phyloP scores from a whole-genome alignment of 2,797 vertebrate species.

The Hydrophis major region DNA sequence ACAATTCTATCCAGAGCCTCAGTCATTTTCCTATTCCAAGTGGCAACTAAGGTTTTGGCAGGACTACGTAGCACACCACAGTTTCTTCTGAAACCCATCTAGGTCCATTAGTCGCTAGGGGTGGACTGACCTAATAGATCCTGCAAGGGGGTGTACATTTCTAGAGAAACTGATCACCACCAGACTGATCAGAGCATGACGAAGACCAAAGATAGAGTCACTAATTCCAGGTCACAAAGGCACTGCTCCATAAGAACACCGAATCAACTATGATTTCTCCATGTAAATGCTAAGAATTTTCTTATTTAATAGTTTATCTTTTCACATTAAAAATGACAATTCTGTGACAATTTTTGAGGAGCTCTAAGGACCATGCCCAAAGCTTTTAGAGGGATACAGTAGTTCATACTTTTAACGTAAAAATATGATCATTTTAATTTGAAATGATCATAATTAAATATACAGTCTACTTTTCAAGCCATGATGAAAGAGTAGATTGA shows the following conservation, averaged over 20 bases:
- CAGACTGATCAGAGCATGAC: background rate
- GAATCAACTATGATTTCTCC: background rate
- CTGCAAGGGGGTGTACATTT: background rate
- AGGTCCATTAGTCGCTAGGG: background rate
- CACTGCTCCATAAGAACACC: background rate
- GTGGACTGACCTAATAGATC: background rate
- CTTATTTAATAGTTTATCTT: background rate
- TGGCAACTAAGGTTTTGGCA: background rate
- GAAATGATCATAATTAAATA: background rate
- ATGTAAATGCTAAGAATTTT: background rate
- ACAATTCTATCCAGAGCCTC: background rate
- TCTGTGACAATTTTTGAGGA: background rate
- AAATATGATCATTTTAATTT: background rate
- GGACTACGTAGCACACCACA: background rate
- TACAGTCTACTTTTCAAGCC: background rate
- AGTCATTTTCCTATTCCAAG: background rate
- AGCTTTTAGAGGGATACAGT: background rate
- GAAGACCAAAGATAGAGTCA: background rate
- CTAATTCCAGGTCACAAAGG: background rate
- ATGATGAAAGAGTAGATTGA: background rate
- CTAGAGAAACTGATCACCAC: background rate
- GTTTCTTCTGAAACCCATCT: background rate
- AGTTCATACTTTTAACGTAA: background rate
- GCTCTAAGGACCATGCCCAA: background rate
- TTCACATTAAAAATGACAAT: background rate